Percentiles rank a stretch among this genome's conserved stretches.
These are phyloP conservation scores for Cichladusa arquata DNA, from an alignment of 2,113 vertebrate genomes.

Conservation along the genomic window DNA sequence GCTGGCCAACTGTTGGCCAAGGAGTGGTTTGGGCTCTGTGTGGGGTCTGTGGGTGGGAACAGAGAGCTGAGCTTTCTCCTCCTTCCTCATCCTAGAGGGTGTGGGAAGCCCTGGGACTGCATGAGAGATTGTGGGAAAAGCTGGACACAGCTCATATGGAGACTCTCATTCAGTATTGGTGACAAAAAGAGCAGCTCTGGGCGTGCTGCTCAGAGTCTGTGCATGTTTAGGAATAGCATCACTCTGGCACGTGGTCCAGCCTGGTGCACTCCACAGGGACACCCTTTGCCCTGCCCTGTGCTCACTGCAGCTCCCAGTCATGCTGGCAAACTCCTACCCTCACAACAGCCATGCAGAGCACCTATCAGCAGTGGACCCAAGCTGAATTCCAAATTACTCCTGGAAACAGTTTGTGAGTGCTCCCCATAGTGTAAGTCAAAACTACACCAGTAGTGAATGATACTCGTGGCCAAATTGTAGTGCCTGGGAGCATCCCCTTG, in stretches of 20 bases:
- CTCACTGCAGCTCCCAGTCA: background rate
- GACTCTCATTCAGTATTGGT: background rate
- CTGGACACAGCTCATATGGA: background rate
- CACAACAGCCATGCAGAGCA: background rate
- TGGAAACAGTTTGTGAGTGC: background rate
- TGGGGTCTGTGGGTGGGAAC: background rate
- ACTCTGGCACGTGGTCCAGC: background rate
- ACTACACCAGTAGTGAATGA: background rate
- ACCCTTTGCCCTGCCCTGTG: background rate
- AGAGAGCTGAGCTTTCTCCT: background rate
- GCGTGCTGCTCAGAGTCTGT: accelerated
- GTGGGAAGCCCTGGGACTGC: background rate
- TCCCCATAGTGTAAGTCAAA: background rate
- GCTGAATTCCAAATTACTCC: background rate
- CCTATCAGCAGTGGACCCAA: background rate
- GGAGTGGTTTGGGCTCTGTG: background rate
- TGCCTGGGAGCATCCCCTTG: background rate
- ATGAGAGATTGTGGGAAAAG: background rate
- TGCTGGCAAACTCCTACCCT: background rate
- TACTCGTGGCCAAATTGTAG: background rate
- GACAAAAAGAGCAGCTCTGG: background rate
- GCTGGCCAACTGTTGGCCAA: background rate
- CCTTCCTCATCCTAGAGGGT: background rate
- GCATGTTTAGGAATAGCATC: background rate
- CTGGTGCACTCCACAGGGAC: background rate